A percentile compares a stretch with the other conserved stretches of the same genome.
Conservation (phyloP, 2,888 invertebrate genomes). For the Glaucopsyche alexis region DNA sequence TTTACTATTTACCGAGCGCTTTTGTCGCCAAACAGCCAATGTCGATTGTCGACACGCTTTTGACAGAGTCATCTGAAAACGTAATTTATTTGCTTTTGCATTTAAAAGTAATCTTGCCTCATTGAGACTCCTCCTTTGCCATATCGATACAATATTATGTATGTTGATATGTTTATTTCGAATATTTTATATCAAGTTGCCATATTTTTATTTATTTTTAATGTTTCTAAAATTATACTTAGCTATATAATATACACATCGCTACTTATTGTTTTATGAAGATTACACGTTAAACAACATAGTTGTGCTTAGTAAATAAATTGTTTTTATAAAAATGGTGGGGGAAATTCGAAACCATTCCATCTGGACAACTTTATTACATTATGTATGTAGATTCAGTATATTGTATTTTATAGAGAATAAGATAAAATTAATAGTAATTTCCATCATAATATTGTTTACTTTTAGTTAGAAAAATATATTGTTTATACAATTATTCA, state of each 20-base stretch:
- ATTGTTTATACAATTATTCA: not conserved
- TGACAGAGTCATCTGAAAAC: not conserved
- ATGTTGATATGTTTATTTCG: not conserved
- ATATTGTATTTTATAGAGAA: too few species aligned
- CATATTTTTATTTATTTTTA: slow-evolving; percentile 6
- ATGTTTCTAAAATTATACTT: slow-evolving; percentile 3
- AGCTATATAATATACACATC: not conserved
- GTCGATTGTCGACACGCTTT: too few species aligned
- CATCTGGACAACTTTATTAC: not conserved
- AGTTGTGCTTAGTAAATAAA: not conserved
- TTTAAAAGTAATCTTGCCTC: not conserved
- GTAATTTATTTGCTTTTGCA: not conserved
- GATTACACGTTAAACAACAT: not conserved
- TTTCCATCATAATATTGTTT: not conserved
- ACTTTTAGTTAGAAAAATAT: not conserved
- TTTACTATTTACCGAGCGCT: too few species aligned
- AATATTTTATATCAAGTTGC: slow-evolving; percentile 15
- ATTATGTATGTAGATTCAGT: not conserved
- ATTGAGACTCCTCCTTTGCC: not conserved
- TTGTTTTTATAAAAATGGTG: not conserved
- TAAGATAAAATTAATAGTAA: too few species aligned
- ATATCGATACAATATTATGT: not conserved
- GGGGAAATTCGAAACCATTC: not conserved
- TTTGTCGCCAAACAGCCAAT: too few species aligned
- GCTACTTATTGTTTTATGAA: not conserved